Evolutionary conservation across 2,888 invertebrate species (phyloP), one percentile per base, ranked within the genome.

Genomic region (Stomorhina lunata): DNA sequence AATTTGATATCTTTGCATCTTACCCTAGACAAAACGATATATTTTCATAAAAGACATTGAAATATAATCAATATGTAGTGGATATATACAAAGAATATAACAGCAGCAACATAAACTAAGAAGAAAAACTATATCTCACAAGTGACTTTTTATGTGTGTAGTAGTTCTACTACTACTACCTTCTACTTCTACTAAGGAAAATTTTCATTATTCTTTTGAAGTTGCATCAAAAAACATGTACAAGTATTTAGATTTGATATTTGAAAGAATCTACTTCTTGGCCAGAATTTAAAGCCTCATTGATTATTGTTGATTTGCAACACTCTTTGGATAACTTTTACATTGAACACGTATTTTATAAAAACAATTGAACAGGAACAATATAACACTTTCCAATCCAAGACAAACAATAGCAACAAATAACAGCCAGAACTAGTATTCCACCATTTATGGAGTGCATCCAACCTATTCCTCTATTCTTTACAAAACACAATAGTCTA

Each of bases 291-390:
- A 20, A 20, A 17, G 73, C 63, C n/a, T 40, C 29, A 40, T n/a
- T 63, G 63, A 59, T 15, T 37, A 32, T 6, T 45, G 27, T 45
- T 25, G 71, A 63, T 53, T 63, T 73, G 15, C 15, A 37, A 63
- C 27, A 40, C 20, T 72, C 29, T 73, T 29, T 53, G 63, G 10
- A 53, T 63, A 73, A 17, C 27, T n/a, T 37, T 57, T 37, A 15
- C 45, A 65, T 65, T 75, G 66, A 66, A 40, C 48, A 76, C 76
- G 76, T 76, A 48, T 66, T 63, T 48, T n/a, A n/a, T n/a, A 29
- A 81, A 80, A 80, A 65, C 76, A 76, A 81, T 76, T 81, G 71
- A 71, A 71, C 66, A 59, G 27, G 37, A 71, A 76, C 81, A 81
- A 76, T 66, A 59, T 40, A 77, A 81, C 43, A 57, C 65, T 65